phyloP scores from a whole-genome alignment of 2,888 invertebrate species.

The Automeris io region DNA sequence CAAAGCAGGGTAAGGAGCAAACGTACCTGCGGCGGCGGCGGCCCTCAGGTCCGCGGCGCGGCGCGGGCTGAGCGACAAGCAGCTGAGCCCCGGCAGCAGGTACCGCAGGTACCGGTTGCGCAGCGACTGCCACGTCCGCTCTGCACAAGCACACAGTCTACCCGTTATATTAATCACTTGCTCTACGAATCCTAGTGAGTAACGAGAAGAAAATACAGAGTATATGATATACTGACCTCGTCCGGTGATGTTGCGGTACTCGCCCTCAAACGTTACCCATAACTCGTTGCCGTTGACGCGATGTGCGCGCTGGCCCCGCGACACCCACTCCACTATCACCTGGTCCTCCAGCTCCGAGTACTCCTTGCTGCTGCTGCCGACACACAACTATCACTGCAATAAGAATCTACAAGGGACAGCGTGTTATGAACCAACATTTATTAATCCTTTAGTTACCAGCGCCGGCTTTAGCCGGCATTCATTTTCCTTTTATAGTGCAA shows the following conservation, averaged over 20 bases:
- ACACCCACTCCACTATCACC: constrained; percentile 51
- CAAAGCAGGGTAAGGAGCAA: background rate
- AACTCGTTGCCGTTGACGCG: constrained; percentile 57
- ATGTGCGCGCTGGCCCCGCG: constrained; percentile 28
- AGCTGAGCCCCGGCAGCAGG: constrained; percentile 47
- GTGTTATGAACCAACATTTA: no score
- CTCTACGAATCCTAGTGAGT: no score
- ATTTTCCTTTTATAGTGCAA: background rate
- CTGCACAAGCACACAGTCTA: constrained; percentile 21
- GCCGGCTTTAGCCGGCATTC: constrained; percentile 4
- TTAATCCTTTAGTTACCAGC: constrained; percentile 8
- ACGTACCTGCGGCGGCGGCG: constrained; percentile 29
- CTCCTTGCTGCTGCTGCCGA: constrained; percentile 17
- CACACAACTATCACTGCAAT: constrained; percentile 9
- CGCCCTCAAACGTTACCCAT: constrained; percentile 43
- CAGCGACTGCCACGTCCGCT: constrained; percentile 62
- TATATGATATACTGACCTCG: constrained; percentile 31
- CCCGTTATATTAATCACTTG: background rate
- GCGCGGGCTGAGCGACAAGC: constrained; percentile 30
- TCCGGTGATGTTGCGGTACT: constrained; percentile 31
- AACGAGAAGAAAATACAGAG: background rate
- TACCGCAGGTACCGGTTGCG: constrained; percentile 65
- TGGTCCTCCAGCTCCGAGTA: constrained; percentile 53
- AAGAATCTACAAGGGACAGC: background rate
- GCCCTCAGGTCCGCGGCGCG: constrained; percentile 33